Conservation (phyloP, 1,140 invertebrate genomes). For the Sycobia sp. region DNA sequence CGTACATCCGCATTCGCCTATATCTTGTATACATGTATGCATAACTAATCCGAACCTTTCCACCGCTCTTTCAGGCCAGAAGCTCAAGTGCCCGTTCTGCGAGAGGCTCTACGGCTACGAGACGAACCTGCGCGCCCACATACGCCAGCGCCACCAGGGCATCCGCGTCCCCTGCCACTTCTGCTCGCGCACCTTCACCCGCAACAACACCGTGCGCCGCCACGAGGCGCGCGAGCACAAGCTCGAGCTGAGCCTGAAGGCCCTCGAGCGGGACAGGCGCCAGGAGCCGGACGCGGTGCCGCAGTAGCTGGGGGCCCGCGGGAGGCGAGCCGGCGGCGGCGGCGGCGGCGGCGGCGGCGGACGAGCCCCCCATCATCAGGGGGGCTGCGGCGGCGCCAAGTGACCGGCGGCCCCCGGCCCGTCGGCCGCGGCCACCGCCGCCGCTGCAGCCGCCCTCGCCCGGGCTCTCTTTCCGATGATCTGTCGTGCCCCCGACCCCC, state of each 20-base stretch:
- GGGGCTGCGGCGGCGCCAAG: constrained; percentile 9
- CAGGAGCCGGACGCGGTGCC: constrained; percentile 53
- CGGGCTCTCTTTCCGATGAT: too few relatives aligned
- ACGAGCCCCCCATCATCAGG: too few relatives aligned
- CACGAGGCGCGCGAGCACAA: constrained; percentile 88
- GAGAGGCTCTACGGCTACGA: constrained; percentile 91
- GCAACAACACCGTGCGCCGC: constrained; percentile 87
- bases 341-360: not conserved
- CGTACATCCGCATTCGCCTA: too few relatives aligned
- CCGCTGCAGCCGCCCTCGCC: too few relatives aligned
- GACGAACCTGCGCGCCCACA: constrained; percentile 88
- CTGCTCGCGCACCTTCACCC: constrained; percentile 87
- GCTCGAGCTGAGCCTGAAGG: constrained; percentile 72
- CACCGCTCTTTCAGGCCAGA: constrained; percentile 77
- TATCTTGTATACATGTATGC: too few relatives aligned
- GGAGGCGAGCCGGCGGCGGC: constrained; percentile 9
- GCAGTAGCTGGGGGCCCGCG: constrained; percentile 46
- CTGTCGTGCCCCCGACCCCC: too few relatives aligned
- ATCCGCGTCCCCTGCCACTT: constrained; percentile 87
- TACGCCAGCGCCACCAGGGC: constrained; percentile 86
- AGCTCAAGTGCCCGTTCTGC: constrained; percentile 89
- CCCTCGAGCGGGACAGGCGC: constrained; percentile 67
- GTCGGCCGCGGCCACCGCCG: not conserved
- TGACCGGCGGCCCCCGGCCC: not conserved
- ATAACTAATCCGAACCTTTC: too few relatives aligned